Base-by-base conservation (phyloP, 1,140 invertebrate genomes). In the Heliconius congener region DNA sequence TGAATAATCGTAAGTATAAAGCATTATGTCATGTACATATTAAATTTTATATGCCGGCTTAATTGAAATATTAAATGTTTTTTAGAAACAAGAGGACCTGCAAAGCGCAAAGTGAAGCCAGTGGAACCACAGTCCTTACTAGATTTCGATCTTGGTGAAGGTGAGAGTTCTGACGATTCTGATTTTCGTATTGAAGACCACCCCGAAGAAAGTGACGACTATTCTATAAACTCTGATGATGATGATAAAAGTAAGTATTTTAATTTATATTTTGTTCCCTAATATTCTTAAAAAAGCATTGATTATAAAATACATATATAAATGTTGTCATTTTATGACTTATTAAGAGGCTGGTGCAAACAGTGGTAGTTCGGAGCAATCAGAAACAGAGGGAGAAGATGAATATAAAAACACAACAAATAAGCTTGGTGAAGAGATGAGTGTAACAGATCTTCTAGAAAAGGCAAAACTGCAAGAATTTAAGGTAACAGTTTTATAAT, bases 151-250 rank as follows among this genome's bases (percentile, higher is more conserved):
- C 94, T 98, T 76, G 98, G 97, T 55, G 98, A 99, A 81, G 98
- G 97, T 39, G 98, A 99, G 91, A 99, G 98, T 94, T 99, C 98
- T 11, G 98, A 99, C 91, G 98, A 99, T 91, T 99, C 98, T 84
- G 98, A 99, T 94, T 99, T 99, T 95, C 96, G 98, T 77, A 98
- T 99, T 79, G 98, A 98, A 93, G 98, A 98, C 92, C 97, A 98
- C 83, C 96, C 96, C 70, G 96, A 97, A 85, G 96, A 97, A 82
- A 97, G 96, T 81, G 97, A 97, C 88, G 96, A 97, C 90, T 96
- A 94, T 80, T 96, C 95, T 0, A 95, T 95, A 80, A 94, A 95
- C 71, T 94, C 92, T 37, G 95, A 96, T 80, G 96, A 96, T 85
- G 95, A 95, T 81, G 93, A 88, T 16, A 94, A 94, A 91, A 93